phyloP scores from a whole-genome alignment of 2,888 invertebrate species.

The Hemicrepidius hirtus region DNA sequence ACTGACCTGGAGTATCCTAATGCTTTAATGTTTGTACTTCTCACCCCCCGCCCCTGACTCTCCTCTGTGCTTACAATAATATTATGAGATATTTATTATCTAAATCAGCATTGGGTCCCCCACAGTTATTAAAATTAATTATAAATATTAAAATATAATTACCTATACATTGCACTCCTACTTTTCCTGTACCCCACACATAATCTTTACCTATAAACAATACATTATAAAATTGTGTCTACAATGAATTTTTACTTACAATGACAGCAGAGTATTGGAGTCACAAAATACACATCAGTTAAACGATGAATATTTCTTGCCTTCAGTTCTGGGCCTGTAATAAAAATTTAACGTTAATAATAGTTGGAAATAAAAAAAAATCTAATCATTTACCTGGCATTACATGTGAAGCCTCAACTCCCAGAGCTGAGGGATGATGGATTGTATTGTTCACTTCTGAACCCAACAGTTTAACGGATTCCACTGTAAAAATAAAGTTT shows the following conservation, averaged over 20 bases:
- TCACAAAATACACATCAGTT: slow-evolving; percentile 73
- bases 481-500: slow-evolving; percentile 62
- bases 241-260: slow-evolving; percentile 71
- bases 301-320: slow-evolving; percentile 69
- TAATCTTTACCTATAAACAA: slow-evolving; percentile 76
- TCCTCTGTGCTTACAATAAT: too few relatives aligned
- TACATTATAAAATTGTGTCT: background rate
- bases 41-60: too few relatives aligned
- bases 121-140: background rate
- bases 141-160: slow-evolving; percentile 61
- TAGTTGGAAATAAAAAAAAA: background rate
- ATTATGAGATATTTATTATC: too few relatives aligned
- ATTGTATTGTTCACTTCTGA: slow-evolving; percentile 70
- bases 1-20: too few relatives aligned
- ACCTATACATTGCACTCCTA: slow-evolving; percentile 79
- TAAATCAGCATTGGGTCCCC: too few relatives aligned
- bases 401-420: slow-evolving; percentile 64
- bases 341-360: slow-evolving; percentile 1
- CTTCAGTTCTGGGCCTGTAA: slow-evolving; percentile 45
- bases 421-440: slow-evolving; percentile 69
- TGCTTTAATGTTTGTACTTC: too few relatives aligned
- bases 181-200: slow-evolving; percentile 77
- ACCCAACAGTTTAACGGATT: slow-evolving; percentile 68
- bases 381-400: slow-evolving; percentile 47
- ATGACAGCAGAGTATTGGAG: slow-evolving; percentile 74